phyloP scores from a whole-genome alignment of 1,140 invertebrate species.

The Homarus americanus region DNA sequence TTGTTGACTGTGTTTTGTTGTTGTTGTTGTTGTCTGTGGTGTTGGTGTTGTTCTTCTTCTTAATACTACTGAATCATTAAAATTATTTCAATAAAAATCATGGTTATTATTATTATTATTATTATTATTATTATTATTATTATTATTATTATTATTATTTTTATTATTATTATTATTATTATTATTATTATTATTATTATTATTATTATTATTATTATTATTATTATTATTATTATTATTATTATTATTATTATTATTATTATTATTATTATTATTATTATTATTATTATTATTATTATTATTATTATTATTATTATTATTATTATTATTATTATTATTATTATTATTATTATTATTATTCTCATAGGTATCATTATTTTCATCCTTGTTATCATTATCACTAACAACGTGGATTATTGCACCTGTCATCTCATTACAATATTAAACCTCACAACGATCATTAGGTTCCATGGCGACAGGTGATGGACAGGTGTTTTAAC shows the following conservation, averaged over 20 bases:
- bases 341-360: no score
- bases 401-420: no score
- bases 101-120: no score
- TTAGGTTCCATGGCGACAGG: no score
- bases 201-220: slow-evolving; percentile 13
- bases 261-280: slow-evolving; percentile 3
- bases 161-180: slow-evolving; percentile 13
- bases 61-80: background rate
- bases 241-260: slow-evolving; percentile 10
- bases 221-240: slow-evolving; percentile 6
- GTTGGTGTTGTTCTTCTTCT: background rate
- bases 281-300: background rate
- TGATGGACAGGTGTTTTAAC: no score
- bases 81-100: background rate
- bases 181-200: slow-evolving; percentile 6
- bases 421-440: no score
- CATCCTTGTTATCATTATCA: background rate
- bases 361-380: no score
- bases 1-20: no score
- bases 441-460: no score
- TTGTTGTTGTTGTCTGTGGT: no score
- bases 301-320: background rate
- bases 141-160: background rate
- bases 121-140: slow-evolving; percentile 13
- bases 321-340: background rate